Percentiles rank a stretch among this genome's conserved stretches.
Conservation (phyloP, 2,888 invertebrate species). For the Heteromurus nitidus region DNA sequence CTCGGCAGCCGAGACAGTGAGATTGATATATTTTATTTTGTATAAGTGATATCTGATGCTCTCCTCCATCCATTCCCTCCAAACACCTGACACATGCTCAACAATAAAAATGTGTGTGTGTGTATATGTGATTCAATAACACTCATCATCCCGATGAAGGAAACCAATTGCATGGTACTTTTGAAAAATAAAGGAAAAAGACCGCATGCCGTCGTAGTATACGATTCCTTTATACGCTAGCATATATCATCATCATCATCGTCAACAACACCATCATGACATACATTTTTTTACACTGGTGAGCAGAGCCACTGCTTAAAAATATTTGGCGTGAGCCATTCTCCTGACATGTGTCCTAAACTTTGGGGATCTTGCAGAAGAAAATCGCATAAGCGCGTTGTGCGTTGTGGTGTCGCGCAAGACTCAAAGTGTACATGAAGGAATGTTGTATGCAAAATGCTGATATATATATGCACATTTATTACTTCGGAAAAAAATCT, state of each 20-base stretch:
- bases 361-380: too few species aligned
- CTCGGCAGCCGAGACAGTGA: too few species aligned
- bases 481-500: neutral
- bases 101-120: too few species aligned
- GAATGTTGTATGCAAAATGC: neutral
- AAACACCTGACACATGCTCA: neutral
- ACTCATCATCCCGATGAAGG: constrained; percentile 4
- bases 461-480: neutral
- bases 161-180: constrained; percentile 16
- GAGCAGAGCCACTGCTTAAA: constrained; percentile 25
- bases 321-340: constrained; percentile 19
- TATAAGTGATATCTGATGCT: neutral
- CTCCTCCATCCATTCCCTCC: neutral
- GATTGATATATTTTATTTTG: neutral
- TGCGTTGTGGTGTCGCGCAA: too few species aligned
- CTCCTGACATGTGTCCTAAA: constrained; percentile 10
- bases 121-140: constrained; percentile 14
- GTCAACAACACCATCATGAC: constrained; percentile 41
- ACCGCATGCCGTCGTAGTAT: constrained; percentile 46
- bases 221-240: constrained; percentile 26
- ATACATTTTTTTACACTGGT: constrained; percentile 46
- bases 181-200: constrained; percentile 26
- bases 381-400: too few species aligned
- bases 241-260: constrained; percentile 32
- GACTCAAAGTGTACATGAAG: neutral